phyloP scores from a whole-genome alignment of 30 jellyfish, hydroid and myxozoan genomes.

The Haliclystus octoradiatus region DNA sequence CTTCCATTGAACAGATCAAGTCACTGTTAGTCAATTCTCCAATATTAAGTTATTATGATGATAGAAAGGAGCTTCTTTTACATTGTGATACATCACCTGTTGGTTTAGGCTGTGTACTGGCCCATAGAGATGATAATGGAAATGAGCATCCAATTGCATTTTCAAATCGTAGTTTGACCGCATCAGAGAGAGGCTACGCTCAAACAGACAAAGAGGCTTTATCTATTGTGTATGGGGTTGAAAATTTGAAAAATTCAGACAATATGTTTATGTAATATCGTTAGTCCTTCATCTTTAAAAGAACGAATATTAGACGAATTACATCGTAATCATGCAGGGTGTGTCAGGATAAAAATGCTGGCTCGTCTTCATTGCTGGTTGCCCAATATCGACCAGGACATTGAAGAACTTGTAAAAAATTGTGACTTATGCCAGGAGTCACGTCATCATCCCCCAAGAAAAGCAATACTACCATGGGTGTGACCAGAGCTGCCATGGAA shows the following conservation, averaged over 20 bases:
- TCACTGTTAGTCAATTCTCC: conserved; percentile 1
- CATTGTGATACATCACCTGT: conserved; percentile 47
- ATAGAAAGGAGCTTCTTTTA: conserved; percentile 17
- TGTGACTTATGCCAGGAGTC: not conserved
- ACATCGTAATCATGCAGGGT: conserved; percentile 20
- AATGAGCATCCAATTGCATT: conserved; percentile 48
- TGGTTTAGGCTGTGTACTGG: conserved; percentile 76
- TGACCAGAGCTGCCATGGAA: not conserved
- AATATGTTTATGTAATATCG: too few species aligned
- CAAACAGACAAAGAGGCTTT: conserved; percentile 51
- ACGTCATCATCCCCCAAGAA: not conserved
- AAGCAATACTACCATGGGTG: not conserved
- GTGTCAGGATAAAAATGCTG: conserved; percentile 17
- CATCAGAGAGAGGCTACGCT: conserved; percentile 38
- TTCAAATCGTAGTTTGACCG: conserved; percentile 18
- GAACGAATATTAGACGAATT: not conserved
- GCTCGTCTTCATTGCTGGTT: conserved; percentile 22
- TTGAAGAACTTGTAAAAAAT: conserved; percentile 2
- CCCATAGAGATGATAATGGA: conserved; percentile 29
- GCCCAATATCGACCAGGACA: conserved; percentile 35
- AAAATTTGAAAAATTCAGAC: too few species aligned
- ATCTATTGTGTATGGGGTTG: too few species aligned
- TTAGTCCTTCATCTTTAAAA: not conserved
- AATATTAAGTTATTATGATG: conserved; percentile 42
- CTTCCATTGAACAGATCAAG: conserved; percentile 14